Percentiles rank a stretch among this genome's conserved stretches.
These are phyloP conservation scores for Pseudomyrmex concolor DNA, from an alignment of 1,140 invertebrate genomes.

Conservation along the genomic window DNA sequence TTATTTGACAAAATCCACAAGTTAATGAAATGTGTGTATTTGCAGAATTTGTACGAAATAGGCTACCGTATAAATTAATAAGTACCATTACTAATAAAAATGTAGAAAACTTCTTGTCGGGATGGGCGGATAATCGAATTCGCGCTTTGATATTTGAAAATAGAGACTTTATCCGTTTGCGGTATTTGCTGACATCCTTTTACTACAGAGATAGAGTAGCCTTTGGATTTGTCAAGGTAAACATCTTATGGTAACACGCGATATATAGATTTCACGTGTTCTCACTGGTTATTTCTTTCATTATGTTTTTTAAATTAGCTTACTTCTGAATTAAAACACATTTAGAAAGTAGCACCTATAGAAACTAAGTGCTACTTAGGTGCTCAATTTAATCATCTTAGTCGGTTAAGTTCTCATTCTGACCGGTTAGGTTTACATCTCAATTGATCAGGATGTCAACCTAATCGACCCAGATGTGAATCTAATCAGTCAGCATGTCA, in stretches of 20 bases:
- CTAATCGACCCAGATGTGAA: too few relatives aligned
- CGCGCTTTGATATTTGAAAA: conserved; percentile 95
- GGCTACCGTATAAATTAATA: conserved; percentile 93
- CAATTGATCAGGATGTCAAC: too few relatives aligned
- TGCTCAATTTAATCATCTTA: too few relatives aligned
- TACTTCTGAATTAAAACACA: conserved; percentile 39
- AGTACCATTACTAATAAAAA: conserved; percentile 90
- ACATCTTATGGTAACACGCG: neutral
- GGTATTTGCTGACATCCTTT: conserved; percentile 95
- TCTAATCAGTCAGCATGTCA: too few relatives aligned
- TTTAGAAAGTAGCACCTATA: too few relatives aligned
- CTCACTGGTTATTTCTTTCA: too few relatives aligned
- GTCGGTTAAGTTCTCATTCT: too few relatives aligned
- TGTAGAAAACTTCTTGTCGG: conserved; percentile 92
- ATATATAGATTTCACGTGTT: neutral
- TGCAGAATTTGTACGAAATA: conserved; percentile 93
- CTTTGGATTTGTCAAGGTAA: conserved; percentile 91
- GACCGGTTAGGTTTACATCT: too few relatives aligned
- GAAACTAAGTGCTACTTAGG: too few relatives aligned
- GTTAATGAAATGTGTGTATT: neutral
- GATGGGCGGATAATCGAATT: conserved; percentile 96
- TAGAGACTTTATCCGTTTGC: conserved; percentile 89
- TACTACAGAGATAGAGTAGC: conserved; percentile 93
- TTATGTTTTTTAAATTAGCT: neutral
- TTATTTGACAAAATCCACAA: too few relatives aligned